These are phyloP conservation scores for Pandemis corylana DNA, from an alignment of 2,888 invertebrate genomes.

Conservation along the genomic window DNA sequence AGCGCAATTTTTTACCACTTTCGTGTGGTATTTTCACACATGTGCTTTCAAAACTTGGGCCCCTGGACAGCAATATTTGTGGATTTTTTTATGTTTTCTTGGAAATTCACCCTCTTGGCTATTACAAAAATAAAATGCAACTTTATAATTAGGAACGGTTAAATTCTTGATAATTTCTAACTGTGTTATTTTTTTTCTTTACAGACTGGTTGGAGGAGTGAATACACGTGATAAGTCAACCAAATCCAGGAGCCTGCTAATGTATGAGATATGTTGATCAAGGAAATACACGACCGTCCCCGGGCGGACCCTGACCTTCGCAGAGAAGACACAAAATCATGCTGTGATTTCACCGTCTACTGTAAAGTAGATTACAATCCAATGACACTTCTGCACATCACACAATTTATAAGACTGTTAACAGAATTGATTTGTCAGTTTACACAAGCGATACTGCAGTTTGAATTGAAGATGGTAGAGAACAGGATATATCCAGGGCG, in stretches of 20 bases:
- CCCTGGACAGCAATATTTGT: too few species aligned
- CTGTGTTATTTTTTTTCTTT: slow-evolving; percentile 70
- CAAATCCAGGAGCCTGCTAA: slow-evolving; percentile 60
- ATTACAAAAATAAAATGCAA: too few species aligned
- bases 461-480: slow-evolving; percentile 67
- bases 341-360: slow-evolving; percentile 69
- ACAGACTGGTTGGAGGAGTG: slow-evolving; percentile 96
- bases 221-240: slow-evolving; percentile 95
- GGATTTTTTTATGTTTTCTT: too few species aligned
- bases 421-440: slow-evolving; percentile 80
- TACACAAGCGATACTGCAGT: slow-evolving; percentile 55
- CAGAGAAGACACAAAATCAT: slow-evolving; percentile 44
- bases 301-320: slow-evolving; percentile 44
- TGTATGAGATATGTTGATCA: slow-evolving; percentile 58
- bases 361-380: slow-evolving; percentile 42
- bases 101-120: too few species aligned
- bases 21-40: too few species aligned
- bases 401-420: slow-evolving; percentile 77
- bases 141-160: not conserved
- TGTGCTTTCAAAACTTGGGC: too few species aligned
- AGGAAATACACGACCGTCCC: slow-evolving; percentile 51
- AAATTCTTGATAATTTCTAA: not conserved
- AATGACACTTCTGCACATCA: slow-evolving; percentile 56
- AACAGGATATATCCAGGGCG: slow-evolving; percentile 51
- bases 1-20: too few species aligned